Percentiles rank a stretch among this genome's conserved stretches.
Conservation (phyloP, 2,888 invertebrate genomes). For the Athalia cordata region DNA sequence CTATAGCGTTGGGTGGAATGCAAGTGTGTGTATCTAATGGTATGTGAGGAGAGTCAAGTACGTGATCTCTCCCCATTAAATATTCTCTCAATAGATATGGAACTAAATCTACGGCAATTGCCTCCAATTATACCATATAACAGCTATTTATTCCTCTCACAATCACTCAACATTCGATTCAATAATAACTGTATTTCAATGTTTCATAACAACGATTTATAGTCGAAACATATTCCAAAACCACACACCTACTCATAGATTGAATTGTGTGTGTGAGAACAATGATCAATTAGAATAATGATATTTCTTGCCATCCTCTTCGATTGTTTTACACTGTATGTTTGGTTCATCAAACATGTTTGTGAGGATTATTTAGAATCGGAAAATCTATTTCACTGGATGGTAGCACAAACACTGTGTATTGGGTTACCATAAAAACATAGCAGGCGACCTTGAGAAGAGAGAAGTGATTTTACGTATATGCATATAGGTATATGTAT, state of each 20-base stretch:
- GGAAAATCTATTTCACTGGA: background rate
- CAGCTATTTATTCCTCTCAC: background rate
- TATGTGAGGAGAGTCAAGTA: slow-evolving; percentile 28
- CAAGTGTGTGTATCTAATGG: background rate
- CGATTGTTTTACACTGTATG: too few relatives aligned
- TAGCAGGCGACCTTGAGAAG: slow-evolving; percentile 43
- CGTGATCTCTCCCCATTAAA: background rate
- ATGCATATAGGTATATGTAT: slow-evolving; percentile 2
- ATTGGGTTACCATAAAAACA: slow-evolving; percentile 41
- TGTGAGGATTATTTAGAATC: background rate
- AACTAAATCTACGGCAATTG: slow-evolving; percentile 38
- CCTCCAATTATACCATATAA: slow-evolving; percentile 20
- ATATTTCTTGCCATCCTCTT: background rate
- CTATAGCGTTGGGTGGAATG: slow-evolving; percentile 17
- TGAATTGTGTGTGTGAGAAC: slow-evolving; percentile 12
- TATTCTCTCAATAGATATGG: slow-evolving; percentile 30
- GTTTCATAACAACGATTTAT: background rate
- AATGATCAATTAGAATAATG: background rate
- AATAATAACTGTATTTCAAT: background rate
- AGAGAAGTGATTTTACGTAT: slow-evolving; percentile 37
- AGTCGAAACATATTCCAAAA: slow-evolving; percentile 1
- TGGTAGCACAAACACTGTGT: slow-evolving; percentile 34
- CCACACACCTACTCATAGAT: background rate
- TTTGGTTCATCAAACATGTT: too few relatives aligned
- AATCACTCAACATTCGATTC: background rate